Base-by-base conservation (phyloP, 2,888 invertebrate genomes). In the Coelinius sp. region DNA sequence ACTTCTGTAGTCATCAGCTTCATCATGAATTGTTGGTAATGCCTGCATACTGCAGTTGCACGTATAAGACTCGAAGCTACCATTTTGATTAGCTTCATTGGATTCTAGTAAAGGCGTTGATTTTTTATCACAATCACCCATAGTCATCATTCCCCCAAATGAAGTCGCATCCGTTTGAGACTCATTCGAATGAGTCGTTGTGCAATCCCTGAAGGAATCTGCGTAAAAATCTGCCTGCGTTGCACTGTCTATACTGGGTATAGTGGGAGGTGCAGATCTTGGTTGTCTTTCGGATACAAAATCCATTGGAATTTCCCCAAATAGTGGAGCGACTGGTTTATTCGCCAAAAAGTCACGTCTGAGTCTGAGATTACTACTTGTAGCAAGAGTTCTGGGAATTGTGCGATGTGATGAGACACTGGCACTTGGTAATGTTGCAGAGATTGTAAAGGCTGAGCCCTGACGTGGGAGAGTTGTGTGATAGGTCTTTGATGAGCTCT, bases 1-100 rank as follows among this genome's bases (percentile, higher is more conserved):
- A 88, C 93, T 94, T 78, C 94, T 90, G 85, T 94, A 94, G 86
- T 94, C 94, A 83, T 94, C 94, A 63, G 91, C 90, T 68, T 91
- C 91, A 76, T 89, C 89, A 76, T 86, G 88, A 65, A 85, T 77
- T 59, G 86, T 86, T 70, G 85, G 86, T 73, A 85, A 88, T 86
- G 77, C 86, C 78, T 87, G 87, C 80, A 85, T 82, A 62, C 84
- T 87, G 68, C 87, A 88, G 14, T 85, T 85, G 69, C 87, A 88
- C 24, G 86, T 82, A 6, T 85, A 86, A 22, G 87, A 88, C 69
- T 88, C 87, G 71, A 87, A 87, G 65, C 87, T 88, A 68, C 87
- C 87, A 27, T 87, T 85, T 71, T 86, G 86, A 70, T 86, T 85
- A 14, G 85, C 83, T 76, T 83, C 85, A 67, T 82, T 86, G 65